Percentiles rank a stretch among this genome's conserved stretches.
Evolutionary conservation across 1,140 invertebrate species (phyloP).

Genomic region (Physella acuta): DNA sequence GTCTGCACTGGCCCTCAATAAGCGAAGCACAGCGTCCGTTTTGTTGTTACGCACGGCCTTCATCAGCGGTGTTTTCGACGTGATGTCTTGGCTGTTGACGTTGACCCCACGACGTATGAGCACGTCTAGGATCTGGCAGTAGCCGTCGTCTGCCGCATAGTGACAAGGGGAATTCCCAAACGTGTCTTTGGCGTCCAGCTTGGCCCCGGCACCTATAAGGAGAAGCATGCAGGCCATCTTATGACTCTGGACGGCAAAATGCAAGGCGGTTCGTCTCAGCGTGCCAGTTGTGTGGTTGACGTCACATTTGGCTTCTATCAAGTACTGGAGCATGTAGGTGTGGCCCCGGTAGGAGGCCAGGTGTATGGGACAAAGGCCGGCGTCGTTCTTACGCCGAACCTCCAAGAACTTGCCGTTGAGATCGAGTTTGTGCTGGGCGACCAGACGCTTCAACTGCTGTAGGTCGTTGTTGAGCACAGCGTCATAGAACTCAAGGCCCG

Average conservation of each 20-base stretch:
- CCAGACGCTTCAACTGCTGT: conserved; percentile 50
- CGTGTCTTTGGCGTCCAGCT: conserved; percentile 57
- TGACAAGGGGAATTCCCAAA: conserved; percentile 59
- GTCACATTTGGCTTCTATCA: conserved; percentile 58
- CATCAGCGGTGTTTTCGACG: conserved; percentile 59
- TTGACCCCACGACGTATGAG: conserved; percentile 53
- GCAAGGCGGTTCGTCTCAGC: conserved; percentile 52
- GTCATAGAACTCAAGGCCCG: conserved; percentile 58
- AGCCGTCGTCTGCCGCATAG: conserved; percentile 59
- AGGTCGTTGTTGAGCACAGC: conserved; percentile 59
- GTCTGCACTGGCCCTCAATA: conserved; percentile 61
- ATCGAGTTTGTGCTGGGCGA: conserved; percentile 57
- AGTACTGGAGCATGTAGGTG: conserved; percentile 57
- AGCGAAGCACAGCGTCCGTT: conserved; percentile 51
- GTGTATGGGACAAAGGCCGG: conserved; percentile 57
- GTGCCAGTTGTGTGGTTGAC: conserved; percentile 56
- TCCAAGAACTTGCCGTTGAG: conserved; percentile 59
- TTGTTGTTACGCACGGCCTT: conserved; percentile 59
- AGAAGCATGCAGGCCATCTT: conserved; percentile 57
- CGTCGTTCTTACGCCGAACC: conserved; percentile 57
- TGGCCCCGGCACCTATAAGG: conserved; percentile 53
- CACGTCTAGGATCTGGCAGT: conserved; percentile 55
- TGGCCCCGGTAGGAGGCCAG: conserved; percentile 57
- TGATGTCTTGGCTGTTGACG: conserved; percentile 58
- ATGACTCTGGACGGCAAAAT: conserved; percentile 57